Conservation (phyloP, 1,140 invertebrate species). For the Odontomachus brunneus region DNA sequence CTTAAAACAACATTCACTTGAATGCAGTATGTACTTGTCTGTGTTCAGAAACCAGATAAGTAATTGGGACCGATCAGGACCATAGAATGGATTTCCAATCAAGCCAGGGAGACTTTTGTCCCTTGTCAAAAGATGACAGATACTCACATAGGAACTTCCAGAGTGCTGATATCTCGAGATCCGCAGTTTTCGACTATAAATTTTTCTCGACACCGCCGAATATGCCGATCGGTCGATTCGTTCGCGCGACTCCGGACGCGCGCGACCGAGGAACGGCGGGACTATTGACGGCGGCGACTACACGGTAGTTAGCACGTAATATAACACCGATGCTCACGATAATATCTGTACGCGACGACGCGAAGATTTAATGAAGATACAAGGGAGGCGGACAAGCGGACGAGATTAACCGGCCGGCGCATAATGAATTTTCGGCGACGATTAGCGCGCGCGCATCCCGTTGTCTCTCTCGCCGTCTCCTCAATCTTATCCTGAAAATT, state of each 20-base stretch:
- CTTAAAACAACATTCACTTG: too few species aligned
- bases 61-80: too few species aligned
- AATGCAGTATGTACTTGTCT: too few species aligned
- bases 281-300: slow-evolving; percentile 2
- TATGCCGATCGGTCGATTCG: too few species aligned
- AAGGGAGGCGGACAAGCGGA: slow-evolving; percentile 25
- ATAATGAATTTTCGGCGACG: slow-evolving; percentile 61
- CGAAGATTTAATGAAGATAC: slow-evolving; percentile 55
- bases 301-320: slow-evolving; percentile 6
- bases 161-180: too few species aligned
- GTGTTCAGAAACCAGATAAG: too few species aligned
- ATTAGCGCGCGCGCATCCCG: not conserved
- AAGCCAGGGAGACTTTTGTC: too few species aligned
- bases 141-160: too few species aligned
- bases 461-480: not conserved
- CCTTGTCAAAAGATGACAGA: too few species aligned
- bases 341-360: not conserved
- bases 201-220: too few species aligned
- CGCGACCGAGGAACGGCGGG: not conserved
- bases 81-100: too few species aligned
- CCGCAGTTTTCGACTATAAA: too few species aligned
- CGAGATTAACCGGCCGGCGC: slow-evolving; percentile 38
- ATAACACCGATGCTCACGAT: slow-evolving; percentile 3
- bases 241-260: not conserved
- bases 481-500: slow-evolving; percentile 49